Percentiles rank a stretch among this genome's conserved stretches.
These are phyloP conservation scores for Streptopelia turtur DNA, from an alignment of 2,797 vertebrate genomes.

Conservation along the genomic window DNA sequence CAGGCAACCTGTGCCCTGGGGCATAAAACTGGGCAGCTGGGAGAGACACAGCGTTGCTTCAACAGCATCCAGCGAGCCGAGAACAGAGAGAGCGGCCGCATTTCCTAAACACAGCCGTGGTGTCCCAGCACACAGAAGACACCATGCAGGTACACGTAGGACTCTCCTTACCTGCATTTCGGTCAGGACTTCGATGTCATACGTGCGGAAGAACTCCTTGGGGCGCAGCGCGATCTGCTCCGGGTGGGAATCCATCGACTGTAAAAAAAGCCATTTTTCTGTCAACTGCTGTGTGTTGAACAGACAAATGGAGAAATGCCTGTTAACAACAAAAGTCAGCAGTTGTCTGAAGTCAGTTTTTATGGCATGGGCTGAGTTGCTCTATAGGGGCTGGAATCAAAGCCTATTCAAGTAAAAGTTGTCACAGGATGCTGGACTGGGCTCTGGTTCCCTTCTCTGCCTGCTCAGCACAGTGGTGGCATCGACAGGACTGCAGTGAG, in stretches of 20 bases:
- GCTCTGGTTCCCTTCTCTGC: neutral
- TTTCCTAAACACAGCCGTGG: neutral
- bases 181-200: constrained; percentile 92
- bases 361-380: neutral
- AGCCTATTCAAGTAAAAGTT: neutral
- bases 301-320: neutral
- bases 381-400: neutral
- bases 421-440: neutral
- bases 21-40: neutral
- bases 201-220: constrained; percentile 89
- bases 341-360: neutral
- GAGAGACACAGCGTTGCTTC: neutral
- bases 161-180: constrained; percentile 88
- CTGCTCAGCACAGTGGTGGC: accelerated
- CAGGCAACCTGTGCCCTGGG: neutral
- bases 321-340: neutral
- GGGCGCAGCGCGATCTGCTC: constrained; percentile 92
- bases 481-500: neutral
- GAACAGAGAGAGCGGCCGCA: neutral
- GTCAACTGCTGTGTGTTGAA: neutral
- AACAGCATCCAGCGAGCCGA: neutral
- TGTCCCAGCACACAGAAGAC: neutral
- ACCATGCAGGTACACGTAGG: neutral
- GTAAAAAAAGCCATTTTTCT: constrained; percentile 3
- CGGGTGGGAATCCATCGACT: constrained; percentile 94